A percentile compares a stretch with the other conserved stretches of the same genome.
Evolutionary conservation across 2,797 vertebrate species (phyloP).

Genomic region (Cottoperca gobio): DNA sequence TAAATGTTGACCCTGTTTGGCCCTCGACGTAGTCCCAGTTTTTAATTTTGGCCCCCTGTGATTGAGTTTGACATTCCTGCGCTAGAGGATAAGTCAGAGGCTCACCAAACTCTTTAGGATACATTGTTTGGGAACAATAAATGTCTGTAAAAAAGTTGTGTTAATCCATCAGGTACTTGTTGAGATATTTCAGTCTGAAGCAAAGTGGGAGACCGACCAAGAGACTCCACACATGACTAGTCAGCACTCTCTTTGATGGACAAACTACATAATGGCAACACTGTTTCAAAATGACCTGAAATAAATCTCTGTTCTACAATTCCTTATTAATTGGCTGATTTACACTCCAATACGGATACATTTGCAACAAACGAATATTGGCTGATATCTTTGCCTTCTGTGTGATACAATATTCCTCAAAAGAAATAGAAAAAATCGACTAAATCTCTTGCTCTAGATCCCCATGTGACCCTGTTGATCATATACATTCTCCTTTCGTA

Average conservation of each 20-base stretch:
- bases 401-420: background rate
- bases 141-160: background rate
- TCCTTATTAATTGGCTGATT: background rate
- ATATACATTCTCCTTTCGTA: constrained; percentile 10
- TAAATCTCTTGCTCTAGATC: background rate
- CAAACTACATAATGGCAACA: background rate
- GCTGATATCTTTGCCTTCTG: background rate
- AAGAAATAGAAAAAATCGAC: background rate
- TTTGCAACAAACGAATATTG: background rate
- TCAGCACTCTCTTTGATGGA: background rate
- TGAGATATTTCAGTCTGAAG: background rate
- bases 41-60: too few relatives aligned
- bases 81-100: too few relatives aligned
- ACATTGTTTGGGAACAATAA: background rate
- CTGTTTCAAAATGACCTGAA: background rate
- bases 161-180: background rate
- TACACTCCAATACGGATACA: background rate
- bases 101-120: too few relatives aligned
- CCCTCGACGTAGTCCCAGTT: too few relatives aligned
- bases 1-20: too few relatives aligned
- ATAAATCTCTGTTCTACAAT: background rate
- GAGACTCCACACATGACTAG: too few relatives aligned
- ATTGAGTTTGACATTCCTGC: too few relatives aligned
- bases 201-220: too few relatives aligned
- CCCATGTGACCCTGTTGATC: constrained; percentile 16